Evolutionary conservation across 2,113 vertebrate species (phyloP).

Genomic region (Archilochus colubris): DNA sequence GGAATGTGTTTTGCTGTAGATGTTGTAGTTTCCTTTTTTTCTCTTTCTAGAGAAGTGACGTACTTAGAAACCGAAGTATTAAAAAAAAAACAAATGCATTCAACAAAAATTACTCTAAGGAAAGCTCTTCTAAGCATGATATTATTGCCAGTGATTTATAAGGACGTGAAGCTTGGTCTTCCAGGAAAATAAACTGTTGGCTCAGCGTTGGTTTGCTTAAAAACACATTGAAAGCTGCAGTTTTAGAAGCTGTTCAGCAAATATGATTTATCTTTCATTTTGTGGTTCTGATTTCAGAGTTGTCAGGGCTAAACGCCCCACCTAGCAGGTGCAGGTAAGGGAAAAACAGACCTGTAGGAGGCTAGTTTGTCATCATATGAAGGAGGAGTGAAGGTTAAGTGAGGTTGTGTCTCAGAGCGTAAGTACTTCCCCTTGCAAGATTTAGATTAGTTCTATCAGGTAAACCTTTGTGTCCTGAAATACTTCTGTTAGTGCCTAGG

Average conservation of each 20-base stretch:
- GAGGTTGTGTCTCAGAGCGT: not conserved
- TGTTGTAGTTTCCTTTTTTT: not conserved
- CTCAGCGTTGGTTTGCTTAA: not conserved
- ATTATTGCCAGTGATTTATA: not conserved
- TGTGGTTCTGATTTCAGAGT: not conserved
- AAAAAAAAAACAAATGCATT: not conserved
- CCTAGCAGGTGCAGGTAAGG: fast-evolving
- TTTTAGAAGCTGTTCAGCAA: not conserved
- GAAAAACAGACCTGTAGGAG: not conserved
- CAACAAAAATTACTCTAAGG: not conserved
- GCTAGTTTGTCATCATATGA: not conserved
- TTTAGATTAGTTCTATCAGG: not conserved
- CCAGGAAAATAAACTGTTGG: not conserved
- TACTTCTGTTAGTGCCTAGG: not conserved
- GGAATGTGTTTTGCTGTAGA: not conserved
- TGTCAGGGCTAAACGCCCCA: not conserved
- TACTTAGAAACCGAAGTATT: not conserved
- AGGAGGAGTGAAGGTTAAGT: not conserved
- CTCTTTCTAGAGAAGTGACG: not conserved
- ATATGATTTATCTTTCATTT: not conserved
- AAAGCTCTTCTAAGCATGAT: not conserved
- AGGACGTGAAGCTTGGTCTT: not conserved
- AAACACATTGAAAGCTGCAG: not conserved
- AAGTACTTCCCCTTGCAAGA: not conserved
- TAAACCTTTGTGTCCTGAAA: not conserved